phyloP scores from a whole-genome alignment of 2,113 vertebrate species.

The Epinephelus cyanopodus region DNA sequence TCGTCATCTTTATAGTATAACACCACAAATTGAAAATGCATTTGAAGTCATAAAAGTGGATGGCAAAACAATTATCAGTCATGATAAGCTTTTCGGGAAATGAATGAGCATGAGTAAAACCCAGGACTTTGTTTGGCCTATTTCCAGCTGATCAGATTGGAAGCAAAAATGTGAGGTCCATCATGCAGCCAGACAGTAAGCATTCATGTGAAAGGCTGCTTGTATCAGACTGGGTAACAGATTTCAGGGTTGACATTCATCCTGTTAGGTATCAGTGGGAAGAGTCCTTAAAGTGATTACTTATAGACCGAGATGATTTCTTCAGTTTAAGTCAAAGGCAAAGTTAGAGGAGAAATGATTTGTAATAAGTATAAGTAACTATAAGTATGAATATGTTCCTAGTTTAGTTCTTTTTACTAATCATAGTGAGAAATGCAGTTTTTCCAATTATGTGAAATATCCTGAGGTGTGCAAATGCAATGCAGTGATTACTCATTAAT shows the following conservation, averaged over 20 bases:
- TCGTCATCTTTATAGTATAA: neutral
- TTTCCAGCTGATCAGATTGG: neutral
- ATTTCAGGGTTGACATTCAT: constrained; percentile 23
- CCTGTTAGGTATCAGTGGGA: constrained; percentile 21
- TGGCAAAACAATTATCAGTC: neutral
- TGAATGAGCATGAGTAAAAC: neutral
- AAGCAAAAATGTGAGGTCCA: constrained; percentile 13
- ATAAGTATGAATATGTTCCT: neutral
- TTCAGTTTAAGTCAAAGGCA: constrained; percentile 36
- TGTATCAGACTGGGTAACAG: constrained; percentile 5
- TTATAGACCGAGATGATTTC: constrained; percentile 44
- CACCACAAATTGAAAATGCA: neutral
- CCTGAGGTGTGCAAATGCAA: neutral
- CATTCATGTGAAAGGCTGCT: neutral
- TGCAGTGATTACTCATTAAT: neutral
- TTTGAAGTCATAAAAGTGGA: neutral
- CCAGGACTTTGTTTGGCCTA: neutral
- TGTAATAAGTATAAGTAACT: neutral
- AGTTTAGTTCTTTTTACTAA: neutral
- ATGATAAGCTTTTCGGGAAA: neutral
- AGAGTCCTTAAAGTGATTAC: constrained; percentile 40
- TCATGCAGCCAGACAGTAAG: neutral
- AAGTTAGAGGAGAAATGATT: neutral
- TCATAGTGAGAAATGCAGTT: neutral
- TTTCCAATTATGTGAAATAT: neutral